Evolutionary conservation across 2,888 invertebrate genomes (phyloP).

Genomic region (Rhagium mordax): DNA sequence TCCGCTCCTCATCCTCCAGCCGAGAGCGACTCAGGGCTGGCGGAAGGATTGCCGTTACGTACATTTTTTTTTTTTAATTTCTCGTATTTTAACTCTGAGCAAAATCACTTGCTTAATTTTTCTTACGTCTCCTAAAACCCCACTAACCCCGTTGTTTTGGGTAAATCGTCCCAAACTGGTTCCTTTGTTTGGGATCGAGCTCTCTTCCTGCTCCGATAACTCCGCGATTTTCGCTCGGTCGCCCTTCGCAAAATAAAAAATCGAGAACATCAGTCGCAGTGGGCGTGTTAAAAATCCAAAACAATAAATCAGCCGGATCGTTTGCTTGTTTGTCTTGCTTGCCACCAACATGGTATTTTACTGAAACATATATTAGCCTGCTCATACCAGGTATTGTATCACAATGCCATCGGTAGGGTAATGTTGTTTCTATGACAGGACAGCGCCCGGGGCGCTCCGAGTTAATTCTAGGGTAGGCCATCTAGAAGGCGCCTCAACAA

Average conservation of each 20-base stretch:
- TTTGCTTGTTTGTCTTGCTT: constrained; percentile 44
- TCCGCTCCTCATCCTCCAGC: constrained; percentile 32
- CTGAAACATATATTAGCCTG: constrained; percentile 61
- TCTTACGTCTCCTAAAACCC: too few species aligned
- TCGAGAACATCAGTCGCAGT: constrained; percentile 32
- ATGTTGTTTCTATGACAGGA: constrained; percentile 62
- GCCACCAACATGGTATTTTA: constrained; percentile 64
- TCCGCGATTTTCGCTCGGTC: not conserved
- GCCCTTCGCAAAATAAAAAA: constrained; percentile 30
- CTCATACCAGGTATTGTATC: constrained; percentile 49
- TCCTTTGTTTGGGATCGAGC: not conserved
- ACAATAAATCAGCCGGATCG: constrained; percentile 54
- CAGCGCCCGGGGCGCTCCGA: constrained; percentile 57
- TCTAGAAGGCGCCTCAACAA: constrained; percentile 66
- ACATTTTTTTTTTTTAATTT: not conserved
- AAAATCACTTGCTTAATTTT: too few species aligned
- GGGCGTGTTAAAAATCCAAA: constrained; percentile 52
- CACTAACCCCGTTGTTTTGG: too few species aligned
- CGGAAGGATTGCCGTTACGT: not conserved
- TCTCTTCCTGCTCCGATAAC: not conserved
- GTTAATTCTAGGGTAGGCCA: constrained; percentile 64
- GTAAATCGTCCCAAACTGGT: too few species aligned
- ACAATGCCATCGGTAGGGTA: constrained; percentile 54
- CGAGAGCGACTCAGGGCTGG: not conserved
- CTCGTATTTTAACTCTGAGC: too few species aligned